These are phyloP conservation scores for Drosophila teissieri DNA, from an alignment of 1,140 invertebrate species.

Conservation along the genomic window DNA sequence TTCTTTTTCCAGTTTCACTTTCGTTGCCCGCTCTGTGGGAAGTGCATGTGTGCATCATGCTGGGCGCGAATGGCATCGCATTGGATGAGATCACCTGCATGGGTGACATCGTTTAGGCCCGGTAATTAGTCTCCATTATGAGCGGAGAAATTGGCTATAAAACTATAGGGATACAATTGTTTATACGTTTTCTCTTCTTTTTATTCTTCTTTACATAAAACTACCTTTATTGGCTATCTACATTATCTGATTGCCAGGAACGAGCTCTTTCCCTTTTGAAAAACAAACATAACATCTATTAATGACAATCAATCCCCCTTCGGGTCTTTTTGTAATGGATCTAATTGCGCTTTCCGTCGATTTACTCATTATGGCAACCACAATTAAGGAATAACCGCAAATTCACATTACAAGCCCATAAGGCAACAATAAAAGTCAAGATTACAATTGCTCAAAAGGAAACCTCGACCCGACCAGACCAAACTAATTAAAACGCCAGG, in stretches of 20 bases:
- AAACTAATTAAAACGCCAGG: constrained; percentile 57
- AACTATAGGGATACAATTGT: no score
- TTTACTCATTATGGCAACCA: constrained; percentile 12
- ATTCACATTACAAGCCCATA: constrained; percentile 60
- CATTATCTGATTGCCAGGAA: no score
- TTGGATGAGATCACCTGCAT: constrained; percentile 46
- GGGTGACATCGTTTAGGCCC: constrained; percentile 46
- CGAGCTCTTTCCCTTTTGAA: no score
- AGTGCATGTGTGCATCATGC: constrained; percentile 46
- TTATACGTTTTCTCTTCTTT: no score
- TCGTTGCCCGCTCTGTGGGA: constrained; percentile 47
- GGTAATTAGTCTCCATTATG: constrained; percentile 52
- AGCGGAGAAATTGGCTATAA: constrained; percentile 15
- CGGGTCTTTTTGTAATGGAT: background rate
- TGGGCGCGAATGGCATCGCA: constrained; percentile 18
- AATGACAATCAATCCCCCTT: background rate
- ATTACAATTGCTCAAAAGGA: constrained; percentile 20
- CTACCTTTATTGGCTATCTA: no score
- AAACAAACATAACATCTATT: background rate
- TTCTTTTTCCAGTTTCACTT: constrained; percentile 61
- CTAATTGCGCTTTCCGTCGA: constrained; percentile 5
- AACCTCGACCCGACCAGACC: constrained; percentile 19
- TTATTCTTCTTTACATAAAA: no score
- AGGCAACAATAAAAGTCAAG: constrained; percentile 39
- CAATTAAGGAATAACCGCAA: constrained; percentile 42